Conservation (phyloP, 2,888 invertebrate genomes). For the Chrysolina oricalcia region DNA sequence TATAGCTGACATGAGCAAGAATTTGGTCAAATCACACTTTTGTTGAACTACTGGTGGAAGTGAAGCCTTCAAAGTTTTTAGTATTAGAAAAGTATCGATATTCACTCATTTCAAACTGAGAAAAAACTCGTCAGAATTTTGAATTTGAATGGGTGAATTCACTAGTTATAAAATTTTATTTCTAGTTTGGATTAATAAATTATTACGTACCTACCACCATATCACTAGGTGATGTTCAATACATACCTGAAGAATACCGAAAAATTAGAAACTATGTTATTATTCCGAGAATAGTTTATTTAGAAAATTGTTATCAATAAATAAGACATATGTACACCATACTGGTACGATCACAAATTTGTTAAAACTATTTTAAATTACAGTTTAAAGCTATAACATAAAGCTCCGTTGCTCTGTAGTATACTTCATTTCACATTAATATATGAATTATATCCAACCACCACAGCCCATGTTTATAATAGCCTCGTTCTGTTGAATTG, state of each 20-base stretch:
- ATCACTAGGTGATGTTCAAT: too few relatives aligned
- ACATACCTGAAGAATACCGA: background rate
- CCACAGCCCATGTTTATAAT: background rate
- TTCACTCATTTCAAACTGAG: too few relatives aligned
- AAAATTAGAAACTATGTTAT: background rate
- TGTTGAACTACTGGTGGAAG: too few relatives aligned
- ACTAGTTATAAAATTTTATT: too few relatives aligned
- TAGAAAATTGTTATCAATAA: constrained; percentile 18
- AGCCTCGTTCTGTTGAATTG: background rate
- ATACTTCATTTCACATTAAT: background rate
- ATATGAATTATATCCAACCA: background rate
- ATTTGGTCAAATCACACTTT: too few relatives aligned
- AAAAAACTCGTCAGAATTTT: too few relatives aligned
- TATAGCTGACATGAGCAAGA: too few relatives aligned
- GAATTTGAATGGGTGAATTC: too few relatives aligned
- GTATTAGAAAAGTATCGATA: too few relatives aligned
- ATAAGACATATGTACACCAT: constrained; percentile 19
- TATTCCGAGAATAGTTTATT: background rate
- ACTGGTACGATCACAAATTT: constrained; percentile 8
- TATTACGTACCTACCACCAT: too few relatives aligned
- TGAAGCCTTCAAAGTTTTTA: too few relatives aligned
- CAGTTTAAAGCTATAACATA: constrained; percentile 15
- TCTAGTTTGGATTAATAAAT: too few relatives aligned
- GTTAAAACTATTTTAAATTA: constrained; percentile 11
- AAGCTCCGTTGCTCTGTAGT: background rate